phyloP scores from a whole-genome alignment of 2,113 vertebrate genomes.

The Oreochromis niloticus region DNA sequence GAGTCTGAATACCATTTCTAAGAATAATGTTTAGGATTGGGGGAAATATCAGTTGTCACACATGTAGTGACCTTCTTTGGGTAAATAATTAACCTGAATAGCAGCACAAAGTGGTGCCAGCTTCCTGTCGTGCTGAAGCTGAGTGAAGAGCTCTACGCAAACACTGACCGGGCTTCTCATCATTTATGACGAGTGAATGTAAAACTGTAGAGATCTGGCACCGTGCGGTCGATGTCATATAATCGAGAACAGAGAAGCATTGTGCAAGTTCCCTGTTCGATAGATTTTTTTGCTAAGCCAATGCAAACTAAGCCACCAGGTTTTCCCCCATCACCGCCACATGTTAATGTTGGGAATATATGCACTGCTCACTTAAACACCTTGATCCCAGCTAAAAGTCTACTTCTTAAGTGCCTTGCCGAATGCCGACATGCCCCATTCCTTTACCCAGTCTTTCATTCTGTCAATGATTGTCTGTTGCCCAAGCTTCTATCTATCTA shows the following conservation, averaged over 20 bases:
- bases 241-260: neutral
- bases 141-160: neutral
- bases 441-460: neutral
- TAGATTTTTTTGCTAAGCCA: neutral
- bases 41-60: neutral
- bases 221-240: rapidly evolving
- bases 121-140: neutral
- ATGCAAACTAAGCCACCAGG: neutral
- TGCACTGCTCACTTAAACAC: neutral
- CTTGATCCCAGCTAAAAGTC: neutral
- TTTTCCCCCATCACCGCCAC: neutral
- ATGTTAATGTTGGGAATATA: too few relatives aligned
- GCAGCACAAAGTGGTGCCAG: neutral
- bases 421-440: neutral
- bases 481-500: neutral
- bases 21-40: neutral
- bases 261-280: neutral
- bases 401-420: neutral
- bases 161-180: neutral
- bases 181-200: neutral
- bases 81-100: neutral
- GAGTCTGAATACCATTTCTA: neutral
- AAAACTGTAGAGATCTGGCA: neutral
- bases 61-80: neutral
- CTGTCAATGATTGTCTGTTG: neutral